Percentiles rank a stretch among this genome's conserved stretches.
phyloP scores from a whole-genome alignment of 2,888 invertebrate species.

The Acanthopleura granulata region DNA sequence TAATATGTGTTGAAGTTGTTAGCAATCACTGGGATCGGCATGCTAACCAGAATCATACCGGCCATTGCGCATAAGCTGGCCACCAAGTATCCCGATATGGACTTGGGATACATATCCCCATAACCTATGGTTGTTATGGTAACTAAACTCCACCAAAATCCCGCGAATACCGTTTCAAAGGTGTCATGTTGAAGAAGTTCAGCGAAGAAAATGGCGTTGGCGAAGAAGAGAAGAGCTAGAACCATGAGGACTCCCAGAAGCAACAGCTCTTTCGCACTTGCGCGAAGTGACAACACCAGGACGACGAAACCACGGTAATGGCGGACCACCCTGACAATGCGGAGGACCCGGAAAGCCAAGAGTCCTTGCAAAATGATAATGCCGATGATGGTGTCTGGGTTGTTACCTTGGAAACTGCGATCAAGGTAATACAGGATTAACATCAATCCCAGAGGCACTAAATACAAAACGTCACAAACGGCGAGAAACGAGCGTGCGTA shows the following conservation, averaged over 20 bases:
- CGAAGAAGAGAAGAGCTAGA: neutral
- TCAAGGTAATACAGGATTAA: neutral
- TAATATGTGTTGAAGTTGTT: slow-evolving; percentile 16
- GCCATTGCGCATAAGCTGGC: neutral
- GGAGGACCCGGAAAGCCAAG: slow-evolving; percentile 5
- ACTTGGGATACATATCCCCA: slow-evolving; percentile 16
- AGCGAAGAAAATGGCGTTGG: slow-evolving; percentile 13
- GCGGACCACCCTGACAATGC: slow-evolving; percentile 2
- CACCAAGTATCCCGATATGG: neutral
- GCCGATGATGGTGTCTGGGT: neutral
- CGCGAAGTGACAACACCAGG: neutral
- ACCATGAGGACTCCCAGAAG: slow-evolving; percentile 4
- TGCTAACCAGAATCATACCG: neutral
- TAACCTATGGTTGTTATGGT: slow-evolving; percentile 15
- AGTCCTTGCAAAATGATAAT: neutral
- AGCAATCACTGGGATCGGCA: slow-evolving; percentile 4
- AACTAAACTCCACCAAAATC: slow-evolving; percentile 13
- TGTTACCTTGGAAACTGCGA: neutral
- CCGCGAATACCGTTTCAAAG: neutral
- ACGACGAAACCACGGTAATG: slow-evolving; percentile 17
- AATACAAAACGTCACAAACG: neutral
- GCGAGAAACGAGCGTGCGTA: neutral
- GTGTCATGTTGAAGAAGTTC: slow-evolving; percentile 6
- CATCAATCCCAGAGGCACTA: slow-evolving; percentile 9
- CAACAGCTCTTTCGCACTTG: neutral